A percentile compares a stretch with the other conserved stretches of the same genome.
Conservation (phyloP, 1,140 invertebrate genomes). For the Trissolcus basalis region DNA sequence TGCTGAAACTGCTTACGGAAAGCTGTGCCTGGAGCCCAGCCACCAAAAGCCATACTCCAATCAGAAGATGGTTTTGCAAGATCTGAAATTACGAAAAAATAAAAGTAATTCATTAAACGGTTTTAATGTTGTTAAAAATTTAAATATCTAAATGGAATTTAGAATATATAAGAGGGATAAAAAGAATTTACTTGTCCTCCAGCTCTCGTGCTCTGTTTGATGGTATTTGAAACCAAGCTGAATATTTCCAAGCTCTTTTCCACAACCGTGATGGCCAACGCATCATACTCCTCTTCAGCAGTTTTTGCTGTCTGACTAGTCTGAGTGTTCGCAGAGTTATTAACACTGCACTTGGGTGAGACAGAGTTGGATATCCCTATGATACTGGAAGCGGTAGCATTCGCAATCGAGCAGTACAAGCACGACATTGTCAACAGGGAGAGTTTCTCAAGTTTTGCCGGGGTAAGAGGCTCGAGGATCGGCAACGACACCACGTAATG, state of each 20-base stretch:
- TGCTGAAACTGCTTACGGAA: constrained; percentile 77
- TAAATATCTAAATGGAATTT: too few relatives aligned
- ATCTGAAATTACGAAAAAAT: too few relatives aligned
- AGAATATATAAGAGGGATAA: too few relatives aligned
- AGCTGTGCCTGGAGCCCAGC: constrained; percentile 88
- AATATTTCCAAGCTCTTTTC: constrained; percentile 88
- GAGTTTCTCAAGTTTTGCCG: constrained; percentile 86
- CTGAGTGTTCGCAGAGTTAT: constrained; percentile 64
- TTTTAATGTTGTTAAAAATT: constrained; percentile 14
- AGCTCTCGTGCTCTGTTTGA: constrained; percentile 89
- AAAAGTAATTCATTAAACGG: too few relatives aligned
- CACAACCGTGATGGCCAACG: constrained; percentile 82
- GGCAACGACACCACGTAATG: constrained; percentile 89
- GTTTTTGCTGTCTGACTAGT: constrained; percentile 74
- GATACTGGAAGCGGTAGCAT: constrained; percentile 82
- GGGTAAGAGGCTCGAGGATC: constrained; percentile 89
- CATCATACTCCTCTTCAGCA: constrained; percentile 83
- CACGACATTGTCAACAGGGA: constrained; percentile 86
- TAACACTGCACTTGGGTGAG: constrained; percentile 79
- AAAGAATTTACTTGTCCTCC: constrained; percentile 84
- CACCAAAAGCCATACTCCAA: constrained; percentile 90
- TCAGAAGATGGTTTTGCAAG: constrained; percentile 91
- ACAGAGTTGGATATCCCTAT: constrained; percentile 80
- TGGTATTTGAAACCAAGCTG: constrained; percentile 85
- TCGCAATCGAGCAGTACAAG: constrained; percentile 85